phyloP scores from a whole-genome alignment of 2,888 invertebrate species.

The Drosophila hawaiiensis region DNA sequence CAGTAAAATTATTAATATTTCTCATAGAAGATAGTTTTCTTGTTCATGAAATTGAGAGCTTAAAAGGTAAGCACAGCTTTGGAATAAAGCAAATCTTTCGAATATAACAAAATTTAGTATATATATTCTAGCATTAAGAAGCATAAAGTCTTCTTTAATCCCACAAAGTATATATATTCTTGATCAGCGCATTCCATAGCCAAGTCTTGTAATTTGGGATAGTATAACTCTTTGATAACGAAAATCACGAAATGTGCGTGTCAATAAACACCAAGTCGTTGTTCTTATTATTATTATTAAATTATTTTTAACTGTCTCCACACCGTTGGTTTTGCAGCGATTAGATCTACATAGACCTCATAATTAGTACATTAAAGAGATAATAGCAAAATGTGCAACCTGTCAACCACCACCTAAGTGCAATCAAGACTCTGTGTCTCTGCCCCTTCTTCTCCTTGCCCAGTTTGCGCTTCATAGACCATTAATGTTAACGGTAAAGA shows the following conservation, averaged over 20 bases:
- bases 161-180: background rate
- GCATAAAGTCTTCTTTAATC: background rate
- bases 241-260: background rate
- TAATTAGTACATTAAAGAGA: constrained; percentile 72
- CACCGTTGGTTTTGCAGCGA: constrained; percentile 27
- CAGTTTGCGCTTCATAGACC: constrained; percentile 4
- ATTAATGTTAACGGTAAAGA: constrained; percentile 63
- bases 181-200: background rate
- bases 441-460: background rate
- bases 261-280: background rate
- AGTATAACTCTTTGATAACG: background rate
- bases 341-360: constrained; percentile 45
- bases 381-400: constrained; percentile 56
- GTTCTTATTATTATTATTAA: background rate
- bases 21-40: background rate
- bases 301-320: background rate
- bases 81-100: background rate
- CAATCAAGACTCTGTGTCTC: background rate
- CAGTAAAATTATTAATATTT: background rate
- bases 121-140: background rate
- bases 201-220: background rate
- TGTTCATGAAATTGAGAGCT: background rate
- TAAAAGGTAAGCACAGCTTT: background rate
- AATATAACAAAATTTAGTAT: background rate
- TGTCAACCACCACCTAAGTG: constrained; percentile 44